Evolutionary conservation across 2,797 vertebrate species (phyloP).

Genomic region (Eremophila alpestris): DNA sequence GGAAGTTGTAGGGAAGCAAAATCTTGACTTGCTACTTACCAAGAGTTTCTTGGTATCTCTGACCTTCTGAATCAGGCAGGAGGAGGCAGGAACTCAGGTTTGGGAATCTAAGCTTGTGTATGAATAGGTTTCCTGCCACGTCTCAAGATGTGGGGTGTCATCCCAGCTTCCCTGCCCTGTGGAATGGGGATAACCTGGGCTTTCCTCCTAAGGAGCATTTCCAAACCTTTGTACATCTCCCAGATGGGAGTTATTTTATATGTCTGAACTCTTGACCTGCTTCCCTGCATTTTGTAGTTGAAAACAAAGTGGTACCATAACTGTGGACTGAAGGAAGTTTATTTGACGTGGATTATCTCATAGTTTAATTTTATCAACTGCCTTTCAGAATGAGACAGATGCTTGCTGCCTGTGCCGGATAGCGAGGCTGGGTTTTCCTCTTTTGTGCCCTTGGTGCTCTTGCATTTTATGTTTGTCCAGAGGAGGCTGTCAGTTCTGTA

Average conservation of each 20-base stretch:
- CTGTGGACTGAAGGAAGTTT: neutral
- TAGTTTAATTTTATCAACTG: neutral
- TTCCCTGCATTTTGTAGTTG: neutral
- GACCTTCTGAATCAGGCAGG: neutral
- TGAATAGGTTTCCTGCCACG: neutral
- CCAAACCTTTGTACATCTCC: neutral
- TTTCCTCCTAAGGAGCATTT: neutral
- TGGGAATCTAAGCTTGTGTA: neutral
- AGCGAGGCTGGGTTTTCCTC: rapidly evolving
- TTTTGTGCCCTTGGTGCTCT: neutral
- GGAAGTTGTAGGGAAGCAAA: neutral
- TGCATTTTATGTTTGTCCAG: neutral
- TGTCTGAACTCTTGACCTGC: neutral
- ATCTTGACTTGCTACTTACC: rapidly evolving
- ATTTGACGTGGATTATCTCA: neutral
- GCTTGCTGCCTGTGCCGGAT: neutral
- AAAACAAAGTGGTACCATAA: neutral
- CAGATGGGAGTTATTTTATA: neutral
- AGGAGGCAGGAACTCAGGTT: neutral
- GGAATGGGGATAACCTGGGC: neutral
- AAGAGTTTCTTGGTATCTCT: neutral
- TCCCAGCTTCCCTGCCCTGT: neutral
- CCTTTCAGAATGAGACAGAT: neutral
- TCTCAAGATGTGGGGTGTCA: neutral
- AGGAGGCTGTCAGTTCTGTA: neutral